A percentile compares a stretch with the other conserved stretches of the same genome.
These are phyloP conservation scores for Belgica antarctica DNA, from an alignment of 2,888 invertebrate species.

Conservation along the genomic window DNA sequence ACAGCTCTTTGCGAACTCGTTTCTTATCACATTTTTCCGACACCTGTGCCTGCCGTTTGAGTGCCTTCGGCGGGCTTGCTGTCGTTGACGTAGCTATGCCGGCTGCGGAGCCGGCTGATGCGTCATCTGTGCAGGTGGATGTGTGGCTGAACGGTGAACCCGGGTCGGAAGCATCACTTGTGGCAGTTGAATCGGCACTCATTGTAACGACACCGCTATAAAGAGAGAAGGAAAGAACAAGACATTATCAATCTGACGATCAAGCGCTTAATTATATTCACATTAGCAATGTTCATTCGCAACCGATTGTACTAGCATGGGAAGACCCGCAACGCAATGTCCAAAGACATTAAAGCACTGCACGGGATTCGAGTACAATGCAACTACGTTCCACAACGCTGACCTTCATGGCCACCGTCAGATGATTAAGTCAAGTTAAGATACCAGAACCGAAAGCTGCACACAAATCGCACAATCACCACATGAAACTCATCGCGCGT, in stretches of 20 bases:
- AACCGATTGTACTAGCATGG: conserved; percentile 15
- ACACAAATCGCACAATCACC: conserved; percentile 40
- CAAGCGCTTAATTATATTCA: conserved; percentile 18
- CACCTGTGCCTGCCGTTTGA: conserved; percentile 28
- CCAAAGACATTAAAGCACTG: not conserved
- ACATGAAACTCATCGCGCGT: conserved; percentile 4
- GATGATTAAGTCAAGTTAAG: conserved; percentile 37
- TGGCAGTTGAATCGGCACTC: conserved; percentile 70
- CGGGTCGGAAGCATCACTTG: conserved; percentile 83
- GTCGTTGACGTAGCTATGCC: conserved; percentile 50
- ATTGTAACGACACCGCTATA: conserved; percentile 80
- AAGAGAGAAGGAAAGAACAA: too few species aligned
- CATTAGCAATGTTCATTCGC: conserved; percentile 28
- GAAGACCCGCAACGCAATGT: not conserved
- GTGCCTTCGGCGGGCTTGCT: conserved; percentile 46
- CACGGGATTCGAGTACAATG: conserved; percentile 3
- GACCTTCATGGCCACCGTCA: conserved; percentile 34
- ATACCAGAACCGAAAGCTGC: conserved; percentile 12
- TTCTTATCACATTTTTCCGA: conserved; percentile 38
- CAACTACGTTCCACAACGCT: conserved; percentile 34
- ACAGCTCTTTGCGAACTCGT: conserved; percentile 27
- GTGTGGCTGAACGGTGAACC: conserved; percentile 77
- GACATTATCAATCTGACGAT: not conserved
- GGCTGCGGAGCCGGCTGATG: conserved; percentile 45
- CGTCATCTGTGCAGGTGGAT: conserved; percentile 46